Evolutionary conservation across 2,113 vertebrate species (phyloP).

Genomic region (Microcebus jonahi): DNA sequence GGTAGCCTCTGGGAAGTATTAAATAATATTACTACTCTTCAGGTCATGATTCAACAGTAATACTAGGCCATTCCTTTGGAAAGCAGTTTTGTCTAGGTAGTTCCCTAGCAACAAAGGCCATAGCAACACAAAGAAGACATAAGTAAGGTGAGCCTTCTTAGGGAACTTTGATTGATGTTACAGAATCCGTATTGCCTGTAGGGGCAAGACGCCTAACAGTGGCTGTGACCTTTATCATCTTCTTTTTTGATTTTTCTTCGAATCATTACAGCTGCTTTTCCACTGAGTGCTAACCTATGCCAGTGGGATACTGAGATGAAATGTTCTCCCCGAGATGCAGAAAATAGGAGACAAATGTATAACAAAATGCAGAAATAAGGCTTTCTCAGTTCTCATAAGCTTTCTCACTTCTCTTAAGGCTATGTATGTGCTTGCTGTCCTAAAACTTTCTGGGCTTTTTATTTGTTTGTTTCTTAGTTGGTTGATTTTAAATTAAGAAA

Average conservation of each 20-base stretch:
- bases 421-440: background rate
- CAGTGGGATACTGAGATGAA: background rate
- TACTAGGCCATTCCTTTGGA: background rate
- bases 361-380: constrained; percentile 5
- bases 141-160: background rate
- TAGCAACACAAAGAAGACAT: background rate
- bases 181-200: background rate
- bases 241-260: background rate
- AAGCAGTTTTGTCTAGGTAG: background rate
- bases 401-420: too few relatives aligned
- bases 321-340: background rate
- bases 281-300: constrained; percentile 8
- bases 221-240: background rate
- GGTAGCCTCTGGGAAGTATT: background rate
- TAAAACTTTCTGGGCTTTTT: background rate
- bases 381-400: background rate
- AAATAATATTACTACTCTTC: background rate
- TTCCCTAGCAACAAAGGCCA: constrained; percentile 49
- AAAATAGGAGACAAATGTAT: background rate
- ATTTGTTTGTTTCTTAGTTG: background rate
- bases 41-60: background rate
- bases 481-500: background rate
- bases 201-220: background rate
- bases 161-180: constrained; percentile 13
- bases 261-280: constrained; percentile 36